Percentiles rank a stretch among this genome's conserved stretches.
These are phyloP conservation scores for Dunckerocampus dactyliophorus DNA, from an alignment of 2,113 vertebrate genomes.

Conservation along the genomic window DNA sequence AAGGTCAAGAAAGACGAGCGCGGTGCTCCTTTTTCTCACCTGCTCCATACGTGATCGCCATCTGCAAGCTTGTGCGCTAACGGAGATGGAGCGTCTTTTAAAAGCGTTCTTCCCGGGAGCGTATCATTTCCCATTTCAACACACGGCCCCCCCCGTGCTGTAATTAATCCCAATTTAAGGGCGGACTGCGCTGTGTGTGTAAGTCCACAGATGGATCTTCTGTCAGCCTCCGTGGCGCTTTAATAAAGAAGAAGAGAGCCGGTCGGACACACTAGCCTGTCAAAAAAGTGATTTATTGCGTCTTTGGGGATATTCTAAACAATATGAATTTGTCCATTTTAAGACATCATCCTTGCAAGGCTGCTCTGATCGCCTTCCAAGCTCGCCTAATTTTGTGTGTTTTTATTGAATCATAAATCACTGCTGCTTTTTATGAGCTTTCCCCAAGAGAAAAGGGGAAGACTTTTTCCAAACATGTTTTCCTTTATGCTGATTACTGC, in stretches of 20 bases:
- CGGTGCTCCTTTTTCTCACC: conserved; percentile 5
- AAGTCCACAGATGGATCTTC: conserved; percentile 29
- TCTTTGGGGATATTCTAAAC: conserved; percentile 21
- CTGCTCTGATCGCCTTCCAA: conserved; percentile 12
- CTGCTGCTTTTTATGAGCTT: conserved; percentile 11
- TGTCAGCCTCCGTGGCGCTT: conserved; percentile 28
- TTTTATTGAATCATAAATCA: conserved; percentile 45
- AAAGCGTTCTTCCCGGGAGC: conserved; percentile 33
- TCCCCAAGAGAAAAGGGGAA: conserved; percentile 20
- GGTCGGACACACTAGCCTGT: conserved; percentile 26
- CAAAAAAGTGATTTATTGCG: conserved; percentile 21
- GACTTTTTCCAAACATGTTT: conserved; percentile 3
- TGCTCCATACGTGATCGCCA: conserved; percentile 48
- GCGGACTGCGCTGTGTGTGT: conserved; percentile 21
- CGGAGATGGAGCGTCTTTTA: conserved; percentile 50
- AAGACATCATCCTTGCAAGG: conserved; percentile 15
- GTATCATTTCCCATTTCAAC: conserved; percentile 59
- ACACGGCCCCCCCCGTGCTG: conserved; percentile 38
- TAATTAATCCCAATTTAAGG: conserved; percentile 68
- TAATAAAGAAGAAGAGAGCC: conserved; percentile 39
- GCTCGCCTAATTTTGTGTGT: conserved; percentile 17
- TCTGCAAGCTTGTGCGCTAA: conserved; percentile 54
- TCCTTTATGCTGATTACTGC: too few species aligned
- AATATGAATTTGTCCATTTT: conserved; percentile 20
- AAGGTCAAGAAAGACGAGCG: too few species aligned